These are phyloP conservation scores for Mustelus asterias DNA, from an alignment of 2,113 vertebrate genomes.

Conservation along the genomic window DNA sequence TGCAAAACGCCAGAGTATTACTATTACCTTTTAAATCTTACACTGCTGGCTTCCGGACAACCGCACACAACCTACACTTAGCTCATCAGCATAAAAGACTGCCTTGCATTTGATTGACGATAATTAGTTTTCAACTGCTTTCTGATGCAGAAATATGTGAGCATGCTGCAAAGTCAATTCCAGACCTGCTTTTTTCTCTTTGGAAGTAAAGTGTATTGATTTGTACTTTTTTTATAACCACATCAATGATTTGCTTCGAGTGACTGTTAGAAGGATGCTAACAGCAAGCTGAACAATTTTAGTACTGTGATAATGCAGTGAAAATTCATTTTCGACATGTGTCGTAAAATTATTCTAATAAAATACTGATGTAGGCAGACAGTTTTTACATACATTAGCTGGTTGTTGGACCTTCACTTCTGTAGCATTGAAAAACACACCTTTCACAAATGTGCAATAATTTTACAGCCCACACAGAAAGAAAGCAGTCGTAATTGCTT, in stretches of 20 bases:
- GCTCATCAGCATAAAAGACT: slow-evolving; percentile 43
- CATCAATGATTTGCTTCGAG: slow-evolving; percentile 55
- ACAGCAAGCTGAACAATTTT: slow-evolving; percentile 12
- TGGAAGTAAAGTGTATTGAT: slow-evolving; percentile 58
- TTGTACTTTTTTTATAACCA: slow-evolving; percentile 63
- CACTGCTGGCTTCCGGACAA: slow-evolving; percentile 17
- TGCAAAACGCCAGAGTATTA: slow-evolving; percentile 35
- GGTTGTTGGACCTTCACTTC: not conserved
- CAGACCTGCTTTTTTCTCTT: slow-evolving; percentile 47
- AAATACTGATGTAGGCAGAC: not conserved
- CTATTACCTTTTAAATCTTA: slow-evolving; percentile 43
- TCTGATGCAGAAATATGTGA: slow-evolving; percentile 59
- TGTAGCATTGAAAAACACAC: not conserved
- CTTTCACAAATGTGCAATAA: not conserved
- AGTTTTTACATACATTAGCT: not conserved
- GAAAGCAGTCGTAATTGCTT: not conserved
- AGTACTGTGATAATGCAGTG: not conserved
- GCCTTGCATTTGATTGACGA: slow-evolving; percentile 59
- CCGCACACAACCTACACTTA: slow-evolving; percentile 9
- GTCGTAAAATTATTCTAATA: slow-evolving; percentile 9
- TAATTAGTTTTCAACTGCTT: slow-evolving; percentile 68
- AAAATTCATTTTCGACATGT: not conserved
- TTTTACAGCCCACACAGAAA: not conserved
- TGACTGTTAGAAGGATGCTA: slow-evolving; percentile 18
- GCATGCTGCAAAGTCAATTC: slow-evolving; percentile 48